A percentile compares a stretch with the other conserved stretches of the same genome.
phyloP scores from a whole-genome alignment of 1,140 invertebrate genomes.

The Diabrotica undecimpunctata region DNA sequence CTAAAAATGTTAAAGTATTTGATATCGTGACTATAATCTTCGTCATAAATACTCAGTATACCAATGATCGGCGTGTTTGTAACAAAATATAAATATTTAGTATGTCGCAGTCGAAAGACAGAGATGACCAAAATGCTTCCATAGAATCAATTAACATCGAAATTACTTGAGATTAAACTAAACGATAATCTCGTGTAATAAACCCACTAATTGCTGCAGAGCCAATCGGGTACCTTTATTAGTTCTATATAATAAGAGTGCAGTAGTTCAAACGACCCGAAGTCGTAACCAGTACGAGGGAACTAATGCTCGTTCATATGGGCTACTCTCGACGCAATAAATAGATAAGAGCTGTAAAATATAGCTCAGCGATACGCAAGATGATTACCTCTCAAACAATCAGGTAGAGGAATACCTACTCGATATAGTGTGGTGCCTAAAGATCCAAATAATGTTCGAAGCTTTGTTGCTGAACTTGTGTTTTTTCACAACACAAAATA shows the following conservation, averaged over 20 bases:
- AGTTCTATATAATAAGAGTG: constrained; percentile 36
- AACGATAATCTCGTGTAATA: constrained; percentile 42
- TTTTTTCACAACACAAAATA: too few relatives aligned
- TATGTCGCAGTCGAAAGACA: too few relatives aligned
- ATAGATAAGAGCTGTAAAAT: constrained; percentile 40
- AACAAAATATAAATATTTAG: too few relatives aligned
- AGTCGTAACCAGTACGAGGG: constrained; percentile 2
- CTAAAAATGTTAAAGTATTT: too few relatives aligned
- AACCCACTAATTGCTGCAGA: constrained; percentile 42
- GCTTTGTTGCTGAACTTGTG: too few relatives aligned
- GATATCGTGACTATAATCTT: too few relatives aligned
- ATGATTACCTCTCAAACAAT: constrained; percentile 37
- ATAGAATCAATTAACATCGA: constrained; percentile 42
- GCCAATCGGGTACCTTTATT: constrained; percentile 38
- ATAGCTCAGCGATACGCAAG: constrained; percentile 29
- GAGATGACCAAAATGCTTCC: constrained; percentile 17
- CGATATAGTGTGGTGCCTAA: neutral
- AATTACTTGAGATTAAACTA: constrained; percentile 42
- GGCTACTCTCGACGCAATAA: constrained; percentile 34
- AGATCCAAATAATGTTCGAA: too few relatives aligned
- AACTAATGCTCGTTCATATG: constrained; percentile 14
- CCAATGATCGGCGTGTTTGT: too few relatives aligned
- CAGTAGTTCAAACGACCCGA: constrained; percentile 20
- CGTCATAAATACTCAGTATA: too few relatives aligned
- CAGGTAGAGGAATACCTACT: constrained; percentile 19